phyloP scores from a whole-genome alignment of 2,113 vertebrate species.

The Pelecanoides urinatrix region DNA sequence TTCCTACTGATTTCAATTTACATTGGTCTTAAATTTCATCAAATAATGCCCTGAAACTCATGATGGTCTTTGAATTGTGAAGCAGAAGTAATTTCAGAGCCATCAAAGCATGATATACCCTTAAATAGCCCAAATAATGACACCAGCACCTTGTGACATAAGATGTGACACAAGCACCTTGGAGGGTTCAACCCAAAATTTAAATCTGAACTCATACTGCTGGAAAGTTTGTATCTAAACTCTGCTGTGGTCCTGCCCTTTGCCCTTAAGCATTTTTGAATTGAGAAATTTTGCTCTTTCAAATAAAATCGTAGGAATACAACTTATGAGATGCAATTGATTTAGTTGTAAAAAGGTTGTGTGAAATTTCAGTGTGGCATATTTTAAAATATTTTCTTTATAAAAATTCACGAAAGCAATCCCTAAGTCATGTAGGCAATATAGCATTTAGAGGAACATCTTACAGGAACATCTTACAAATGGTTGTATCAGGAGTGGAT shows the following conservation, averaged over 20 bases:
- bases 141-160: neutral
- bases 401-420: neutral
- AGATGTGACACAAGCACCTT: neutral
- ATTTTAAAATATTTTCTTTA: neutral
- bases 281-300: neutral
- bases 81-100: neutral
- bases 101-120: neutral
- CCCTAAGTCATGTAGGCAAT: neutral
- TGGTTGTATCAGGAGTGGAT: accelerated
- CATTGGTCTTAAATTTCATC: neutral
- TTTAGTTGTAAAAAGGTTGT: neutral
- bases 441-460: neutral
- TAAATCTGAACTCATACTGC: neutral
- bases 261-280: neutral
- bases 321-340: neutral
- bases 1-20: neutral
- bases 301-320: neutral
- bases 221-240: neutral
- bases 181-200: neutral
- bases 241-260: neutral
- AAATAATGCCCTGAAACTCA: neutral
- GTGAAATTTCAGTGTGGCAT: neutral
- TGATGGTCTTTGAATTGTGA: neutral
- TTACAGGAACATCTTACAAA: neutral
- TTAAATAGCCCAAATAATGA: neutral